Evolutionary conservation across 1,140 invertebrate species (phyloP).

Genomic region (Drosophila lowei): DNA sequence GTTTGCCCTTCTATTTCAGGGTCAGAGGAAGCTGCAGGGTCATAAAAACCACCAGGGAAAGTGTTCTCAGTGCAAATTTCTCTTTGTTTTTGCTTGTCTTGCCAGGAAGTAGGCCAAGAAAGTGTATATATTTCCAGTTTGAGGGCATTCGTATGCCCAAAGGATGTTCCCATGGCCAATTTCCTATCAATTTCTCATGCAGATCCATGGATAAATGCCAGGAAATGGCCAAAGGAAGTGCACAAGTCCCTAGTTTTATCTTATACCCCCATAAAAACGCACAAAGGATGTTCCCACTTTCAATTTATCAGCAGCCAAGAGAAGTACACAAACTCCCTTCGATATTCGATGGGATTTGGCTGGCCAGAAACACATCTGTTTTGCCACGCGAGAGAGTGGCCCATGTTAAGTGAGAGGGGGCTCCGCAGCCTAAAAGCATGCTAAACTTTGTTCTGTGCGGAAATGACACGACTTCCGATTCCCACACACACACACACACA

Average conservation of each 20-base stretch:
- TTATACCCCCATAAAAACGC: no score
- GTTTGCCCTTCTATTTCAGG: constrained; percentile 29
- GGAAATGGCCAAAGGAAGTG: constrained; percentile 23
- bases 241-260: constrained; percentile 12
- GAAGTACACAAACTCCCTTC: constrained; percentile 12
- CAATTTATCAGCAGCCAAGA: not conserved
- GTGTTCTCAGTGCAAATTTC: not conserved
- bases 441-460: constrained; percentile 67
- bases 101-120: no score
- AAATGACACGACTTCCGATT: constrained; percentile 77
- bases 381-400: constrained; percentile 5
- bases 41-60: not conserved
- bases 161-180: not conserved
- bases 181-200: not conserved
- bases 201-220: constrained; percentile 30
- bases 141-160: not conserved
- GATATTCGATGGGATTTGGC: no score
- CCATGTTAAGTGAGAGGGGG: constrained; percentile 67
- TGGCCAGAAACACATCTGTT: constrained; percentile 51
- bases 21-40: constrained; percentile 3
- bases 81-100: not conserved
- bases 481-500: constrained; percentile 39
- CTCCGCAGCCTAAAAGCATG: constrained; percentile 67
- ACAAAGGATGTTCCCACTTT: no score
- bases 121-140: no score